Evolutionary conservation across 2,888 invertebrate species (phyloP).

Genomic region (Leptopterna dolabrata): DNA sequence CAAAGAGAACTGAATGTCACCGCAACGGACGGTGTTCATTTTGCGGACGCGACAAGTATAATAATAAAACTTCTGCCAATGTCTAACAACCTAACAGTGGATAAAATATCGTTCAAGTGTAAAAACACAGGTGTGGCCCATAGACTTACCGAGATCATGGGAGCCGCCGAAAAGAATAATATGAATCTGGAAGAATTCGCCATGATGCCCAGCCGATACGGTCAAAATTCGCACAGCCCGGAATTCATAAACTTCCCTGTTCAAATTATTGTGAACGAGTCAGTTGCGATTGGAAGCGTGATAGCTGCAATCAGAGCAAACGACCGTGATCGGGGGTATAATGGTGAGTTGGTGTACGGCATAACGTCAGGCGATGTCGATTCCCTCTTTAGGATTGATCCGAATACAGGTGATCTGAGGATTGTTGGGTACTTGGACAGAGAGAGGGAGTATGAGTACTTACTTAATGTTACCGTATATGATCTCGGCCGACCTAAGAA

Average conservation of each 20-base stretch:
- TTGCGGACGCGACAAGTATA: slow-evolving; percentile 84
- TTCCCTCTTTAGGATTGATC: slow-evolving; percentile 86
- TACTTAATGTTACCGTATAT: slow-evolving; percentile 86
- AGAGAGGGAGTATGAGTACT: slow-evolving; percentile 84
- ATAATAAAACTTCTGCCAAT: slow-evolving; percentile 78
- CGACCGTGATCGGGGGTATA: slow-evolving; percentile 89
- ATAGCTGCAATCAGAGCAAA: slow-evolving; percentile 79
- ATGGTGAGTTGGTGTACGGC: slow-evolving; percentile 87
- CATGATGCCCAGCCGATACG: slow-evolving; percentile 82
- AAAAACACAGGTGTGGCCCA: slow-evolving; percentile 86
- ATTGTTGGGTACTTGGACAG: slow-evolving; percentile 88
- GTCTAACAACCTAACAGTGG: slow-evolving; percentile 68
- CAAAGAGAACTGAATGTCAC: slow-evolving; percentile 83
- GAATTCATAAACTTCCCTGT: slow-evolving; percentile 86
- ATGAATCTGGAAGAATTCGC: slow-evolving; percentile 73
- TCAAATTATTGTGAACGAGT: slow-evolving; percentile 86
- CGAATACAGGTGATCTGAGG: slow-evolving; percentile 84
- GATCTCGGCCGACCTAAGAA: slow-evolving; percentile 86
- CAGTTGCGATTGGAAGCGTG: slow-evolving; percentile 80
- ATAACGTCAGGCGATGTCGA: slow-evolving; percentile 86
- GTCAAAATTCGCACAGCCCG: slow-evolving; percentile 86
- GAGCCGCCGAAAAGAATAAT: slow-evolving; percentile 83
- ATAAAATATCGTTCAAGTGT: slow-evolving; percentile 74
- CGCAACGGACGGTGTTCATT: slow-evolving; percentile 91
- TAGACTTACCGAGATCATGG: slow-evolving; percentile 81